Percentiles rank a stretch among this genome's conserved stretches.
These are phyloP conservation scores for Scaptomyza reducta DNA, from an alignment of 2,888 invertebrate genomes.

Conservation along the genomic window DNA sequence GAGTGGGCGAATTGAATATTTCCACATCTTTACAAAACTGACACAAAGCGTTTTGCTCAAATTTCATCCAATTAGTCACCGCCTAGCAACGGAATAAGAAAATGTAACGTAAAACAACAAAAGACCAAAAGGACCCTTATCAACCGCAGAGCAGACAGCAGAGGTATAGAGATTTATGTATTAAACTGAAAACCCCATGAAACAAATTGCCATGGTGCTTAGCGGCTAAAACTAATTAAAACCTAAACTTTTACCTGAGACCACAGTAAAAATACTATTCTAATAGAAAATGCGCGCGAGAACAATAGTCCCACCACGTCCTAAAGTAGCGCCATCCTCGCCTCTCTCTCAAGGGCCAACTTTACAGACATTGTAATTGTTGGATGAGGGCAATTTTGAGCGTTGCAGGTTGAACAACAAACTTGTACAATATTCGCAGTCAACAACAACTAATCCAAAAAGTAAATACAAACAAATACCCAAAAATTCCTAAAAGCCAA, in stretches of 20 bases:
- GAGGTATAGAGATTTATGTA: constrained; percentile 50
- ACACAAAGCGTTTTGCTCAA: constrained; percentile 45
- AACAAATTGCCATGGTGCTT: constrained; percentile 63
- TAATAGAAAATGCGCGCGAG: constrained; percentile 55
- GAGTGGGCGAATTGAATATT: constrained; percentile 6
- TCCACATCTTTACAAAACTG: constrained; percentile 40
- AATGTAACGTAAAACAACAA: constrained; percentile 5
- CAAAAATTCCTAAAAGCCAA: constrained; percentile 36
- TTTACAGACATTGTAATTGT: constrained; percentile 56
- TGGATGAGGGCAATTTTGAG: constrained; percentile 46
- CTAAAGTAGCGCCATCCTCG: constrained; percentile 19
- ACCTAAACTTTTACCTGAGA: constrained; percentile 68
- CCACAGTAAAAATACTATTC: constrained; percentile 41
- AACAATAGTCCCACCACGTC: constrained; percentile 1
- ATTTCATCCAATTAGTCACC: constrained; percentile 55
- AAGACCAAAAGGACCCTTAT: constrained; percentile 21
- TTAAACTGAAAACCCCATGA: constrained; percentile 40
- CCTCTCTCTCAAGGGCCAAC: constrained; percentile 23
- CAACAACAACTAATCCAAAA: constrained; percentile 48
- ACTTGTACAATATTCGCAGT: constrained; percentile 57
- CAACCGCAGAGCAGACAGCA: constrained; percentile 41
- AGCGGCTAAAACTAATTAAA: constrained; percentile 78
- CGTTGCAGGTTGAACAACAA: constrained; percentile 43
- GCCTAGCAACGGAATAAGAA: constrained; percentile 5
- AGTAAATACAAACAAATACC: constrained; percentile 52